phyloP scores from a whole-genome alignment of 2,797 vertebrate genomes.

The Acanthurus leucopareius region DNA sequence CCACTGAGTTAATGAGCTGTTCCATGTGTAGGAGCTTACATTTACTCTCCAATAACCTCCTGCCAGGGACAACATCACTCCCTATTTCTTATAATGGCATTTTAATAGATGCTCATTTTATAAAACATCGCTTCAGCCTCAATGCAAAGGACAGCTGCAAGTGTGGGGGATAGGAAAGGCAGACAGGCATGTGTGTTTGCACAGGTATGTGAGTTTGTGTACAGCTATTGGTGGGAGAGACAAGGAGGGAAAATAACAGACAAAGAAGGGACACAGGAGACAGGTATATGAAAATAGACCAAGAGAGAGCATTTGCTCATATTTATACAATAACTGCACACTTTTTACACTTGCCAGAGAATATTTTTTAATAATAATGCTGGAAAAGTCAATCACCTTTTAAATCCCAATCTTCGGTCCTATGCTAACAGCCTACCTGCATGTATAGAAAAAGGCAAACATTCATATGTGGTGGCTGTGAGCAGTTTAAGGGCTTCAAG shows the following conservation, averaged over 20 bases:
- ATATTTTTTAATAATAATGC: background rate
- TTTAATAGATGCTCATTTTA: conserved; percentile 73
- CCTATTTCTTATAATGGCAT: conserved; percentile 71
- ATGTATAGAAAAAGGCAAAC: background rate
- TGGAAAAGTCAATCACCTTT: background rate
- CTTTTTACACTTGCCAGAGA: background rate
- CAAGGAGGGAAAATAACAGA: background rate
- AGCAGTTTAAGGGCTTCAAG: background rate
- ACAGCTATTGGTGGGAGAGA: conserved; percentile 12
- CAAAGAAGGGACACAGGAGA: background rate
- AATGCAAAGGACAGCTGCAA: conserved; percentile 24
- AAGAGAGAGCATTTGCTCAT: background rate
- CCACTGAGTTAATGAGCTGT: conserved; percentile 73
- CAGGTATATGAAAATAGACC: background rate
- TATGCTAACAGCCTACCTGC: background rate
- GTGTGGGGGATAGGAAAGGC: conserved; percentile 4
- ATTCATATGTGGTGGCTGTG: background rate
- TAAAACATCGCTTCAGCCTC: conserved; percentile 41
- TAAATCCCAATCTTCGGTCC: background rate
- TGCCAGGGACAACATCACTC: conserved; percentile 66
- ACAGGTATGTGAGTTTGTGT: background rate
- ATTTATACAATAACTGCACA: background rate
- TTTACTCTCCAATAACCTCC: conserved; percentile 73
- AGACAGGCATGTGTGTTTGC: background rate
- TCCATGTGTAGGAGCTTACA: conserved; percentile 65